Evolutionary conservation across 2,888 invertebrate species (phyloP).

Genomic region (Nebria salina): DNA sequence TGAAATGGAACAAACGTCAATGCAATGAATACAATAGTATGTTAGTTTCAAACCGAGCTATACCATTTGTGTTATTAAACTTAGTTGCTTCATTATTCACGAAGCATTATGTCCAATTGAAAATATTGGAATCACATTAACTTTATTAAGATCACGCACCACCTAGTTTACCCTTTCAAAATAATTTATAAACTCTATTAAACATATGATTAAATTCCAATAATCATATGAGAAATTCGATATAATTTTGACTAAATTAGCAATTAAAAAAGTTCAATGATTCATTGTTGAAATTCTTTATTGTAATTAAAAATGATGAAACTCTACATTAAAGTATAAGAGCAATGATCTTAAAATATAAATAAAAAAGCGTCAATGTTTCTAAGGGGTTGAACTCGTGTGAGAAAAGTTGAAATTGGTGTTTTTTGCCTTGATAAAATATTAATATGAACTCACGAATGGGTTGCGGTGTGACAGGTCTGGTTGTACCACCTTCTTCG

Average conservation of each 20-base stretch:
- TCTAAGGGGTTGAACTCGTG: too few species aligned
- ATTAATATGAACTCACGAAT: slow-evolving; percentile 7
- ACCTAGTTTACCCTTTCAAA: background rate
- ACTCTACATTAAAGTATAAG: too few species aligned
- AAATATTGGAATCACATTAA: slow-evolving; percentile 2
- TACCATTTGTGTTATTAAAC: background rate
- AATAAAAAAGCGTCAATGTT: too few species aligned
- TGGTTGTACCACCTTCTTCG: slow-evolving; percentile 20
- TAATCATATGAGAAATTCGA: too few species aligned
- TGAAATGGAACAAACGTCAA: background rate
- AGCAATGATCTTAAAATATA: too few species aligned
- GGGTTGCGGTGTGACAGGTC: slow-evolving; percentile 37
- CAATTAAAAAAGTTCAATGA: too few species aligned
- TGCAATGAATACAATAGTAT: background rate
- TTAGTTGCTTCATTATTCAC: background rate
- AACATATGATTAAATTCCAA: too few species aligned
- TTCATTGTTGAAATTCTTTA: too few species aligned
- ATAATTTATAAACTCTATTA: too few species aligned
- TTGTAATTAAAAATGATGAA: too few species aligned
- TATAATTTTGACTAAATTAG: too few species aligned
- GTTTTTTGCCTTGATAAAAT: background rate
- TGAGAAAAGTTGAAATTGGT: background rate
- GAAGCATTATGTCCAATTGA: background rate
- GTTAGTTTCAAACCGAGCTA: background rate
- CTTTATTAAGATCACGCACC: background rate